These are phyloP conservation scores for Xiphorhynchus erythropygius DNA, from an alignment of 2,797 vertebrate genomes.

Conservation along the genomic window DNA sequence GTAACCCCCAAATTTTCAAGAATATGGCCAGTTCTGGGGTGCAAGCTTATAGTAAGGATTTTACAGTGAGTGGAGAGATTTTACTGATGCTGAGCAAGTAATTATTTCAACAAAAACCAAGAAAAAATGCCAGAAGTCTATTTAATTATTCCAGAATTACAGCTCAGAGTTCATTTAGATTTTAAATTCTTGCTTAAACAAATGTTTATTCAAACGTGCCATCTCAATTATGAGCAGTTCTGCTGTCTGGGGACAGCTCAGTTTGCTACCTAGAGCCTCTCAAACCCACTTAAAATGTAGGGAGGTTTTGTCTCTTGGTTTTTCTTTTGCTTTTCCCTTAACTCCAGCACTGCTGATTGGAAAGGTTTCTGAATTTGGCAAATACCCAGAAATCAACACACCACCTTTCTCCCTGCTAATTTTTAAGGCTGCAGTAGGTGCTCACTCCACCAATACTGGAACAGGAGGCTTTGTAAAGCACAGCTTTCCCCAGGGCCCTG, in stretches of 20 bases:
- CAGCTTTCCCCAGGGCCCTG: background rate
- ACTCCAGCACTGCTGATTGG: background rate
- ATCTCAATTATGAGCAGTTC: background rate
- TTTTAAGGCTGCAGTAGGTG: constrained; percentile 3
- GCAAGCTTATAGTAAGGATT: background rate
- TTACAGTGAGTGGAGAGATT: background rate
- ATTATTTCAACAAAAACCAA: background rate
- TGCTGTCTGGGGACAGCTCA: background rate
- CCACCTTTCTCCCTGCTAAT: background rate
- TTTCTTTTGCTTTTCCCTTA: background rate
- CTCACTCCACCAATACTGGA: background rate
- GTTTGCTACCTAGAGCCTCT: background rate
- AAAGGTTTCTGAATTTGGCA: constrained; percentile 19
- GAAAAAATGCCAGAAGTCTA: background rate
- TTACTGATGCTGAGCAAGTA: background rate
- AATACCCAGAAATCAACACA: background rate
- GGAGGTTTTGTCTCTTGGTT: background rate
- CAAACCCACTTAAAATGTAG: background rate
- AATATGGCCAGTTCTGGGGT: background rate
- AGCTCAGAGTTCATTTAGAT: background rate
- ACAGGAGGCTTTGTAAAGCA: background rate
- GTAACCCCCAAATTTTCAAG: background rate
- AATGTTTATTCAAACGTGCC: background rate
- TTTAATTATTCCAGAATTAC: constrained; percentile 3
- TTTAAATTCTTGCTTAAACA: constrained; percentile 9